Conservation (phyloP, 2,797 vertebrate genomes). For the Sebastes trivittatus region DNA sequence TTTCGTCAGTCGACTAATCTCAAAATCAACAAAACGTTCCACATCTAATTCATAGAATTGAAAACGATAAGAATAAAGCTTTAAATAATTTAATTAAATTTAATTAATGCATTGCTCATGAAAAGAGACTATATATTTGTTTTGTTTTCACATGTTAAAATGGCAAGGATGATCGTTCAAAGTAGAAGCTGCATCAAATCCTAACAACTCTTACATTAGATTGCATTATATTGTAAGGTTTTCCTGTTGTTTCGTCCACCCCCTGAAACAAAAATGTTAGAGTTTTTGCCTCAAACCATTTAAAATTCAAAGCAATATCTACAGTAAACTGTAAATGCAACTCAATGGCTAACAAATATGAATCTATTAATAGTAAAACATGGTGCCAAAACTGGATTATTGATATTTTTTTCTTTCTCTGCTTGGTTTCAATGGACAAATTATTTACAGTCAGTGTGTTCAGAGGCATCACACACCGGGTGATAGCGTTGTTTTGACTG, state of each 20-base stretch:
- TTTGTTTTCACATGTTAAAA: background rate
- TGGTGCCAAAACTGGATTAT: background rate
- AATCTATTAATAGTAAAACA: background rate
- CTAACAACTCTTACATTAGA: background rate
- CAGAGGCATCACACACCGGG: background rate
- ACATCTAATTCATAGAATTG: background rate
- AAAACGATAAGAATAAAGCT: background rate
- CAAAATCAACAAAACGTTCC: background rate
- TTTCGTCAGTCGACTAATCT: background rate
- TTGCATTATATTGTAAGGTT: background rate
- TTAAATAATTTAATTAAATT: background rate
- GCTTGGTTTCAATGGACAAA: background rate
- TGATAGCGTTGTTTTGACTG: conserved; percentile 36
- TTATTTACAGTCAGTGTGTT: background rate
- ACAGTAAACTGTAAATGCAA: background rate
- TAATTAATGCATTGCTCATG: background rate
- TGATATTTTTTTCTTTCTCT: background rate
- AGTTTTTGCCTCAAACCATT: background rate
- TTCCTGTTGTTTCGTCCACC: background rate
- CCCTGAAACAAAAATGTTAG: no score
- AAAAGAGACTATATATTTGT: background rate
- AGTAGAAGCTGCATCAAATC: background rate
- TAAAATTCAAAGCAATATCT: background rate
- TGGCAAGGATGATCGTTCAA: background rate
- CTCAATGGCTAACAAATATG: background rate